These are phyloP conservation scores for Eclectus roratus DNA, from an alignment of 2,113 vertebrate genomes.

Conservation along the genomic window DNA sequence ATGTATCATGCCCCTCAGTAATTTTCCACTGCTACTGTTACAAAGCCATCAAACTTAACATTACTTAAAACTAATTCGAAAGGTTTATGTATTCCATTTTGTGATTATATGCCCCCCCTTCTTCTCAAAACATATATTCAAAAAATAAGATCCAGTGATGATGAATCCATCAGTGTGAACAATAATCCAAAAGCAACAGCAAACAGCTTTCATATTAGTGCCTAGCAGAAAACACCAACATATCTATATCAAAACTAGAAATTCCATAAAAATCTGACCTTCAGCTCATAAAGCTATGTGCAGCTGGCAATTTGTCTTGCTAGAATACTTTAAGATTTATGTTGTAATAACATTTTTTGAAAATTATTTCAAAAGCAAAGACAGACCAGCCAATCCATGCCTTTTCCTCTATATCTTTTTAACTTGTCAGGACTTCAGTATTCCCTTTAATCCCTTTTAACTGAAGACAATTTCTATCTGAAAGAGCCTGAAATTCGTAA, in stretches of 20 bases:
- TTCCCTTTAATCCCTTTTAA: neutral
- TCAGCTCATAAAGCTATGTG: neutral
- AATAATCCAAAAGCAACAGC: neutral
- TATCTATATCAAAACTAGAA: neutral
- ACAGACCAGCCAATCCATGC: neutral
- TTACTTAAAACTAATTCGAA: no score
- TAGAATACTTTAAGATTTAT: neutral
- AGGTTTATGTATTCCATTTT: no score
- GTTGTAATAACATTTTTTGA: neutral
- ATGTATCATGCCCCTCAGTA: no score
- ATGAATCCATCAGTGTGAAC: neutral
- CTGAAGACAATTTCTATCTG: neutral
- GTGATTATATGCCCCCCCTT: no score
- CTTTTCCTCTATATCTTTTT: neutral
- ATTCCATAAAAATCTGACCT: neutral
- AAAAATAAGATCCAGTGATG: neutral
- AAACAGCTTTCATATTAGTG: neutral
- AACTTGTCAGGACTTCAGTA: neutral
- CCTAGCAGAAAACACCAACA: neutral
- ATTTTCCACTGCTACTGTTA: no score
- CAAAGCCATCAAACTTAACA: no score
- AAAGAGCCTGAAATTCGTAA: neutral
- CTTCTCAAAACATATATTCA: neutral
- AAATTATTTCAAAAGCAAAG: neutral
- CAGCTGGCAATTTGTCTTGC: neutral